Evolutionary conservation across 2,797 vertebrate species (phyloP).

Genomic region (Alcedo quadribrachys): DNA sequence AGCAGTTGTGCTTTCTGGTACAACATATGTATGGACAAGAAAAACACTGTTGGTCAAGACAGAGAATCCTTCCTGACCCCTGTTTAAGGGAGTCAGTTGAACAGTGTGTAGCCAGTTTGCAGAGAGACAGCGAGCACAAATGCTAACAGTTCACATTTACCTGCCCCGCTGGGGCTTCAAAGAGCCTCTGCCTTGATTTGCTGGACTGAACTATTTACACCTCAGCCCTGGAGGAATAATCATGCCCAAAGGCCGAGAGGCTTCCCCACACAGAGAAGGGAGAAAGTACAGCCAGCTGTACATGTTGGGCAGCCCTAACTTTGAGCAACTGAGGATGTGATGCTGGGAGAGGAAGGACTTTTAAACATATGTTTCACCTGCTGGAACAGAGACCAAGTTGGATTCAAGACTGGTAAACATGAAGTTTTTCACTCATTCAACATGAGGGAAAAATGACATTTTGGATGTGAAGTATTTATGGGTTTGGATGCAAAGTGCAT

Average conservation of each 20-base stretch:
- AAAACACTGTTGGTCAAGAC: rapidly evolving
- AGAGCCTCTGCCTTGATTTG: neutral
- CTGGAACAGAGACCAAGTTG: neutral
- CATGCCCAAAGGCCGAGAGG: neutral
- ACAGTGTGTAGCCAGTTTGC: neutral
- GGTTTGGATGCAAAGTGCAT: neutral
- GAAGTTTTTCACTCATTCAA: neutral
- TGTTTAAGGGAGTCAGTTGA: neutral
- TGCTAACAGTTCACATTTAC: neutral
- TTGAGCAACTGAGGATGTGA: neutral
- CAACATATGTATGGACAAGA: neutral
- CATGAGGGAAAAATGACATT: neutral
- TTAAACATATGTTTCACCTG: neutral
- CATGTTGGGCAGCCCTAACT: neutral
- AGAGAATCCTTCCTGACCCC: neutral
- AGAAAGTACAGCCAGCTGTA: neutral
- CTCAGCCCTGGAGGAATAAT: neutral
- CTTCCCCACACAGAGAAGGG: neutral
- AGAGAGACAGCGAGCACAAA: neutral
- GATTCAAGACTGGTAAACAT: neutral
- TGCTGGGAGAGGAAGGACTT: neutral
- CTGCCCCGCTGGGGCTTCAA: neutral
- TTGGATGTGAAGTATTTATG: neutral
- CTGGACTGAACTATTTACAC: neutral
- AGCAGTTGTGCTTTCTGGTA: neutral